Evolutionary conservation across 2,797 vertebrate genomes (phyloP).

Genomic region (Scolopax rusticola): DNA sequence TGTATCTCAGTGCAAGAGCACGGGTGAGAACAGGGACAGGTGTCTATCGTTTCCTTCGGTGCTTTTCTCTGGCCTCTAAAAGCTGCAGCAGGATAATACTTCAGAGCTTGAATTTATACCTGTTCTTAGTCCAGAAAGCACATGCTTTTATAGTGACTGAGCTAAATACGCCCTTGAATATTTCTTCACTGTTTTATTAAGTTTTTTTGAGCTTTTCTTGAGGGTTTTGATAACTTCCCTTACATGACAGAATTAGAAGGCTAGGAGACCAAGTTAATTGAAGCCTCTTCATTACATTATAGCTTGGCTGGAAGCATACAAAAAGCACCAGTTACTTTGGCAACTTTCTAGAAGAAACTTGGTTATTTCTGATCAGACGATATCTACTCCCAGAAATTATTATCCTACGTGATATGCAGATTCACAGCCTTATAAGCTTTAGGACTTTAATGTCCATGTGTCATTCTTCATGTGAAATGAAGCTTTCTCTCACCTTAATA

Average conservation of each 20-base stretch:
- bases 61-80: background rate
- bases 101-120: background rate
- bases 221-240: background rate
- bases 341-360: background rate
- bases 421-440: background rate
- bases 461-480: background rate
- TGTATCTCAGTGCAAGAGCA: accelerated
- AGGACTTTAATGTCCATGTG: background rate
- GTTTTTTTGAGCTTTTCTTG: background rate
- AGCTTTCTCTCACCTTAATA: background rate
- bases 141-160: background rate
- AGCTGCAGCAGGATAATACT: background rate
- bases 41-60: background rate
- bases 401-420: accelerated
- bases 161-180: background rate
- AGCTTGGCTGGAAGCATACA: background rate
- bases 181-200: background rate
- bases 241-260: background rate
- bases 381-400: background rate
- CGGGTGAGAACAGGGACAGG: background rate
- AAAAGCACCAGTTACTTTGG: background rate
- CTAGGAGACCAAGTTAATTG: background rate
- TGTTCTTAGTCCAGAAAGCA: background rate
- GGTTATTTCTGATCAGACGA: accelerated
- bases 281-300: background rate